A percentile compares a stretch with the other conserved stretches of the same genome.
phyloP scores from a whole-genome alignment of 92 coral and sea anemone species.

The Umimayanthus chanpuru region DNA sequence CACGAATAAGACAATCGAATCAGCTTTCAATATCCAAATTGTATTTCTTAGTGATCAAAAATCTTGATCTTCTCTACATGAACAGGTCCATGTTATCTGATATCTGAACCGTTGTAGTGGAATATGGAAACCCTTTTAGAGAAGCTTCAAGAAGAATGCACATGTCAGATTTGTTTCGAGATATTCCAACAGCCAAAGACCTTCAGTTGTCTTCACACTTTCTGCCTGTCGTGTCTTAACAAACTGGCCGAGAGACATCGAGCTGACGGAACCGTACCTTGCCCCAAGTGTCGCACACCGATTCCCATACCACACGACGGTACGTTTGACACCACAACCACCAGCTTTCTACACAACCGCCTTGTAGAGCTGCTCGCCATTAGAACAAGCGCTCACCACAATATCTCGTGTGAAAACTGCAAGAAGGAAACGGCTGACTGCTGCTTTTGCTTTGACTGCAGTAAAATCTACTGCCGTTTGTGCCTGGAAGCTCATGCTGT shows the following conservation, averaged over 20 bases:
- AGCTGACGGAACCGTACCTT: conserved; percentile 13
- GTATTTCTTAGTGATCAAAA: too few relatives aligned
- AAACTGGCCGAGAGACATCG: conserved; percentile 38
- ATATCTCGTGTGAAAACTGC: conserved; percentile 19
- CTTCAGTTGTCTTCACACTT: too few relatives aligned
- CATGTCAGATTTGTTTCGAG: conserved; percentile 15
- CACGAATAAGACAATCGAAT: too few relatives aligned
- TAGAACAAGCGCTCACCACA: background rate
- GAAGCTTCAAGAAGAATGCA: conserved; percentile 13
- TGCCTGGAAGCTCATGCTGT: conserved; percentile 2
- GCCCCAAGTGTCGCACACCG: conserved; percentile 18
- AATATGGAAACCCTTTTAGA: too few relatives aligned
- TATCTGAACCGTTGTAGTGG: too few relatives aligned
- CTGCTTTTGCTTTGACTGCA: conserved; percentile 25
- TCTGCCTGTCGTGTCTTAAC: conserved; percentile 17
- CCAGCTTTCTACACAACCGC: conserved; percentile 25
- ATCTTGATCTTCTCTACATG: too few relatives aligned
- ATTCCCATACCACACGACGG: conserved; percentile 23
- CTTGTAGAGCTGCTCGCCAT: conserved; percentile 15
- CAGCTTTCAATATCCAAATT: too few relatives aligned
- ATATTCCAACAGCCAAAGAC: background rate
- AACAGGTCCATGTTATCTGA: too few relatives aligned
- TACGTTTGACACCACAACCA: conserved; percentile 2
- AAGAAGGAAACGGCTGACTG: conserved; percentile 5
- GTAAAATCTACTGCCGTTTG: background rate